Conservation (phyloP, 2,888 invertebrate genomes). For the Pharmacophagus antenor region DNA sequence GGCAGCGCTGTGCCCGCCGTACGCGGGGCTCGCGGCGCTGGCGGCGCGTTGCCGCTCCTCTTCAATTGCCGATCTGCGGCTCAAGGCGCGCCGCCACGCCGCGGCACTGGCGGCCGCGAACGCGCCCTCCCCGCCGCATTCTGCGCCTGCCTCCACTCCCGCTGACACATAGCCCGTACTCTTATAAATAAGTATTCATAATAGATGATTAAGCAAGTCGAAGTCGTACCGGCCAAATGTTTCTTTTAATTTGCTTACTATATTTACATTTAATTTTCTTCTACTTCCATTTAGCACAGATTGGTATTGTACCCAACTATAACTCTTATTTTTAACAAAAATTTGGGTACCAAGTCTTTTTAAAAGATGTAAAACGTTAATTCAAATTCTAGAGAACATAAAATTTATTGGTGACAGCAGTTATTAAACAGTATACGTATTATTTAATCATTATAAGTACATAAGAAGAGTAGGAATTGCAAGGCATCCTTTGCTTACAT, state of each 20-base stretch:
- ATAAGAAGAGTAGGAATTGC: background rate
- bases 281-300: no score
- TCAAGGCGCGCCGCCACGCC: conserved; percentile 96
- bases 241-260: background rate
- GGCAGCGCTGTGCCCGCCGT: conserved; percentile 83
- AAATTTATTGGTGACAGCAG: background rate
- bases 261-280: background rate
- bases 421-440: background rate
- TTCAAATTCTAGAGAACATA: background rate
- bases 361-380: background rate
- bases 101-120: conserved; percentile 89
- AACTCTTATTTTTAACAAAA: no score
- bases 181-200: conserved; percentile 12
- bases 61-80: conserved; percentile 95
- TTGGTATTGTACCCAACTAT: no score
- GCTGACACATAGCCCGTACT: conserved; percentile 60
- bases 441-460: background rate
- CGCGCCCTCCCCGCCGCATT: conserved; percentile 47
- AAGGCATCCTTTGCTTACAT: background rate
- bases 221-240: background rate
- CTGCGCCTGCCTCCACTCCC: conserved; percentile 42
- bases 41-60: conserved; percentile 92
- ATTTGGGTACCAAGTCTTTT: no score
- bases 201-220: background rate
- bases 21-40: conserved; percentile 89